Percentiles rank a stretch among this genome's conserved stretches.
phyloP scores from a whole-genome alignment of 2,797 vertebrate species.

The Knipowitschia caucasica region DNA sequence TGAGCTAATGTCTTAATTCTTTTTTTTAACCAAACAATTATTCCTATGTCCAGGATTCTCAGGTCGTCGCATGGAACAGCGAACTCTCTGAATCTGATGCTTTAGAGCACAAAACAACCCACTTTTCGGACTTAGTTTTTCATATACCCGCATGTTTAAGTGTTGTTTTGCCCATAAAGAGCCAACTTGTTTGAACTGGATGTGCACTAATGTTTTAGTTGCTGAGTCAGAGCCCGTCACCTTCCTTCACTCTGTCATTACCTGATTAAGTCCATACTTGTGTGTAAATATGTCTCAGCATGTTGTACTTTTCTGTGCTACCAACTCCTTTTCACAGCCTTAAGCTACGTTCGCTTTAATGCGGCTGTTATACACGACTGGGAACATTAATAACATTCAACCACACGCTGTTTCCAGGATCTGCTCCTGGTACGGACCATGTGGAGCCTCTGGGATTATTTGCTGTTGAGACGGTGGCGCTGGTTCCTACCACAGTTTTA shows the following conservation, averaged over 20 bases:
- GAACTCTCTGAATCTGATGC: background rate
- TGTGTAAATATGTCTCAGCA: slow-evolving; percentile 30
- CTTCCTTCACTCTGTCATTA: slow-evolving; percentile 41
- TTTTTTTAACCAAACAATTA: background rate
- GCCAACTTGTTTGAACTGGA: slow-evolving; percentile 38
- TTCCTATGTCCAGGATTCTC: background rate
- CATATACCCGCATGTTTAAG: background rate
- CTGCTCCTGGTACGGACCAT: slow-evolving; percentile 6
- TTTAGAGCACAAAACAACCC: background rate
- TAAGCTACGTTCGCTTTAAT: background rate
- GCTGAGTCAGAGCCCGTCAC: slow-evolving; percentile 38
- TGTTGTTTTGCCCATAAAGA: background rate
- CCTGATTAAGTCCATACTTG: slow-evolving; percentile 26
- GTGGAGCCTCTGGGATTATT: background rate
- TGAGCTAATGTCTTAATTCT: background rate
- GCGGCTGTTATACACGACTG: background rate
- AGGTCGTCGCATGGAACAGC: background rate
- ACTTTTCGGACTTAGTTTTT: background rate
- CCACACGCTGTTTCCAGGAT: slow-evolving; percentile 1
- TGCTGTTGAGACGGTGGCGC: slow-evolving; percentile 8
- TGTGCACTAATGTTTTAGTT: slow-evolving; percentile 20
- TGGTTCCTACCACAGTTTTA: slow-evolving; percentile 40
- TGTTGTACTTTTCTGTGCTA: slow-evolving; percentile 2
- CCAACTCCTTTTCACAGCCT: background rate
- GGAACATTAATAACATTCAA: background rate